These are phyloP conservation scores for Pocillopora meandrina DNA, from an alignment of 92 coral and sea anemone genomes.

Conservation along the genomic window DNA sequence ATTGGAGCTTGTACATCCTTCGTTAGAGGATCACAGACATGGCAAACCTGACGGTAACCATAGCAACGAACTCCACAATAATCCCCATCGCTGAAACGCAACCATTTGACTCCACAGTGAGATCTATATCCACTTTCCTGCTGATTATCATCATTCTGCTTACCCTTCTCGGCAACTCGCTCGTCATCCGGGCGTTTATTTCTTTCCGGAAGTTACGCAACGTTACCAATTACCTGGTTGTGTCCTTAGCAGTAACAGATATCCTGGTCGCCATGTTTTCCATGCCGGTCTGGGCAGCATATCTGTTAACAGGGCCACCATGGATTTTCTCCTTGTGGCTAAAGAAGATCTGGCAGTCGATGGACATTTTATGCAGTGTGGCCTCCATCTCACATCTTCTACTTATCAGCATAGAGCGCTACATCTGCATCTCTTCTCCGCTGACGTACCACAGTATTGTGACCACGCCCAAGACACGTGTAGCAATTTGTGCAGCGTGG, in stretches of 20 bases:
- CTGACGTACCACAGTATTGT: slow-evolving; percentile 80
- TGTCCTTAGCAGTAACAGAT: slow-evolving; percentile 70
- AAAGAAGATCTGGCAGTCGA: slow-evolving; percentile 71
- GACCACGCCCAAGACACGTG: slow-evolving; percentile 61
- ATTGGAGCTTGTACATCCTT: neutral
- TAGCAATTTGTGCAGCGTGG: slow-evolving; percentile 76
- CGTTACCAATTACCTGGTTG: slow-evolving; percentile 70
- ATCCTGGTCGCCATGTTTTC: slow-evolving; percentile 86
- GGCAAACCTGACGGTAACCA: slow-evolving; percentile 34
- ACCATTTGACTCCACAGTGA: slow-evolving; percentile 55
- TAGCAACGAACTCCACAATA: slow-evolving; percentile 12
- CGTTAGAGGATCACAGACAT: neutral
- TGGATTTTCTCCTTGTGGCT: slow-evolving; percentile 69
- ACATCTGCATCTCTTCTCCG: slow-evolving; percentile 86
- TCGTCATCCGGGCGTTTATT: slow-evolving; percentile 81
- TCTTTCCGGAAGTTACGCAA: slow-evolving; percentile 74
- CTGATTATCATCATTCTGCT: slow-evolving; percentile 68
- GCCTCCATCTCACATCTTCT: slow-evolving; percentile 84
- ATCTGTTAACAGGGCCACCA: slow-evolving; percentile 71
- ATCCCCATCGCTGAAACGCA: neutral
- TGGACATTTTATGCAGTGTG: slow-evolving; percentile 86
- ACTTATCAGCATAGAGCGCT: slow-evolving; percentile 90
- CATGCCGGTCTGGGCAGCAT: slow-evolving; percentile 92
- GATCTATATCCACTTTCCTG: slow-evolving; percentile 58
- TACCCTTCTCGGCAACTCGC: slow-evolving; percentile 72